Base-by-base conservation (phyloP, 1,140 invertebrate species). In the Antheraea mylitta region DNA sequence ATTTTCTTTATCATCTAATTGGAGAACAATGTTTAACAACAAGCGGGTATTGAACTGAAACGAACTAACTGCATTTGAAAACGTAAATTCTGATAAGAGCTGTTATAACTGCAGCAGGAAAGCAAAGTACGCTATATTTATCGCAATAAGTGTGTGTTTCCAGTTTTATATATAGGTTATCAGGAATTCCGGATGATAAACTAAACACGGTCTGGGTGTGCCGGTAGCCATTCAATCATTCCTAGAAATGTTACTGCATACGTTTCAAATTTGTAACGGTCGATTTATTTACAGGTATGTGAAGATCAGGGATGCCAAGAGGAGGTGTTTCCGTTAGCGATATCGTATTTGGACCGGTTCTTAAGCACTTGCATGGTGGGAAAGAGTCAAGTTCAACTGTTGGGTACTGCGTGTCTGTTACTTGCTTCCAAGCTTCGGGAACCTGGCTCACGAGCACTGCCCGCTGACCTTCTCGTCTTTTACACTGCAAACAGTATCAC, bases 261-360 rank as follows among this genome's bases (percentile, higher is more conserved):
- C 30, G 58, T 45, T 64, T 72, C 72, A 68, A 73, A 74, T 64
- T 3, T 66, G 58, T 68, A 63, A 63, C 61, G 48, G 18, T 42
- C n/a, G 60, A 71, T 53, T 85, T 85, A 76, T 80, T 91, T 83
- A 77, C 94, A 98, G 98, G 97, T 99, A 70, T 98, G 97, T 91
- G 97, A 98, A 85, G 97, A 98, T 82, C 96, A 98, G 80, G 95
- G 95, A 72, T 97, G 97, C 78, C 97, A 98, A 90, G 97, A 98
- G 78, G 97, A 98, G 84, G 97, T 99, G 18, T 98, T 98, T 86
- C 94, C 96, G 7, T 92, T 99, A 79, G 96, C 98, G 22, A 96
- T 98, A 87, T 98, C 98, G 85, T 98, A 98, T 91, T 91, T 99
- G 93, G 98, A 99, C 93, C 94, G 98, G 83, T 98, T 98, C 93